Evolutionary conservation across 2,888 invertebrate species (phyloP).

Genomic region (Prostheceraeus crozeri): DNA sequence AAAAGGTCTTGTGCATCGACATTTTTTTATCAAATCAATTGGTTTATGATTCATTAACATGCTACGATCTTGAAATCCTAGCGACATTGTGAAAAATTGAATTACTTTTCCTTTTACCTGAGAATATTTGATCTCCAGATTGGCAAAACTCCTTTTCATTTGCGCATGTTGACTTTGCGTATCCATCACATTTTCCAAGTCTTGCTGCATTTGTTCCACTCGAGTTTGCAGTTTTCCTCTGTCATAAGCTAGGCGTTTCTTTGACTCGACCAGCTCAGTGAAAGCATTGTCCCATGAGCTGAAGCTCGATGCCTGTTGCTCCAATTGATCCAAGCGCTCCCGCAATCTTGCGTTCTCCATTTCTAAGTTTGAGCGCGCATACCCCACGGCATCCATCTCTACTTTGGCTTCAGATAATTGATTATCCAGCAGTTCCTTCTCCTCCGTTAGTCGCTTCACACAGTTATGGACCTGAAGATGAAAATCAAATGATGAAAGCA

Average conservation of each 20-base stretch:
- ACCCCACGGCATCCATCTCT: not conserved
- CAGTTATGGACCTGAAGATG: not conserved
- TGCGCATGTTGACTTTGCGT: not conserved
- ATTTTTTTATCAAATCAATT: too few relatives aligned
- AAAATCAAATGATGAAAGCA: too few relatives aligned
- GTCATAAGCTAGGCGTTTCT: constrained; percentile 52
- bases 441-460: not conserved
- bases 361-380: not conserved
- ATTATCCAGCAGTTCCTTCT: not conserved
- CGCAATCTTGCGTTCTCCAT: not conserved
- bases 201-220: constrained; percentile 68
- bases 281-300: not conserved
- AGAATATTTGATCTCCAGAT: too few relatives aligned
- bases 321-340: not conserved
- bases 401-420: not conserved
- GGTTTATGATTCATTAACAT: too few relatives aligned
- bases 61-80: too few relatives aligned
- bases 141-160: too few relatives aligned
- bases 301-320: not conserved
- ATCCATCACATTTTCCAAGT: constrained; percentile 64
- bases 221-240: constrained; percentile 61
- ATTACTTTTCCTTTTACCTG: too few relatives aligned
- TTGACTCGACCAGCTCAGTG: constrained; percentile 50
- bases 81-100: too few relatives aligned
- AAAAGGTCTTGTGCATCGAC: too few relatives aligned